Percentiles rank a stretch among this genome's conserved stretches.
These are phyloP conservation scores for Hermetia illucens DNA, from an alignment of 1,140 invertebrate species.

Conservation along the genomic window DNA sequence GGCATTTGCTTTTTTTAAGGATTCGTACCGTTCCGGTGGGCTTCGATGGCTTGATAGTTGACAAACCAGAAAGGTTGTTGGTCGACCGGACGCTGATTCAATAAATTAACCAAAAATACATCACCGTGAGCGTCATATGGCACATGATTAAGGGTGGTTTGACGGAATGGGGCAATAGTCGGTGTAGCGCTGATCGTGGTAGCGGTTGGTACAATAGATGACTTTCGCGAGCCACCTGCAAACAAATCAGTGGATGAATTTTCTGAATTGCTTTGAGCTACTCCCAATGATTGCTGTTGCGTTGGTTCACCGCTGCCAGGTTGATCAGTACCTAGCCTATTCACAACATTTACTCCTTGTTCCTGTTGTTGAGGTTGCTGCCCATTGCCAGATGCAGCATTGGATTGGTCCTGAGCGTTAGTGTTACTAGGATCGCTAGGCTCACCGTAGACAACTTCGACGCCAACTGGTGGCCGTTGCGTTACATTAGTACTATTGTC, in stretches of 20 bases:
- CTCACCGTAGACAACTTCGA: slow-evolving; percentile 14
- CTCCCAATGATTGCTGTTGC: no score
- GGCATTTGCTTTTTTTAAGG: no score
- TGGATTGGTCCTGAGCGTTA: no score
- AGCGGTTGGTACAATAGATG: neutral
- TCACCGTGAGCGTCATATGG: slow-evolving; percentile 32
- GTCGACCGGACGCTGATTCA: slow-evolving; percentile 30
- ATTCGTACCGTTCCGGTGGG: slow-evolving; percentile 21
- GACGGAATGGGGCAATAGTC: neutral
- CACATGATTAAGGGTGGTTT: slow-evolving; percentile 5
- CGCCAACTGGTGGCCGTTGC: slow-evolving; percentile 22
- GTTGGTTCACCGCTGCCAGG: no score
- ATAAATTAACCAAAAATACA: slow-evolving; percentile 26
- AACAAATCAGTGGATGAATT: neutral
- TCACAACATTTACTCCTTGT: neutral
- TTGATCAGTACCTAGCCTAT: neutral
- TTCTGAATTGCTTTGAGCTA: neutral
- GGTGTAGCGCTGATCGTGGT: neutral
- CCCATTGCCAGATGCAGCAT: no score
- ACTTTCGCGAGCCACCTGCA: no score
- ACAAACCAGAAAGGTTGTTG: slow-evolving; percentile 37
- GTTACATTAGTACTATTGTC: slow-evolving; percentile 9
- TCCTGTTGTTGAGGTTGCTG: no score
- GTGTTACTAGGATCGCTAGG: no score
- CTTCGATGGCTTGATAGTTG: slow-evolving; percentile 30